Conservation (phyloP, 2,888 invertebrate genomes). For the Stictocephala bisonia region DNA sequence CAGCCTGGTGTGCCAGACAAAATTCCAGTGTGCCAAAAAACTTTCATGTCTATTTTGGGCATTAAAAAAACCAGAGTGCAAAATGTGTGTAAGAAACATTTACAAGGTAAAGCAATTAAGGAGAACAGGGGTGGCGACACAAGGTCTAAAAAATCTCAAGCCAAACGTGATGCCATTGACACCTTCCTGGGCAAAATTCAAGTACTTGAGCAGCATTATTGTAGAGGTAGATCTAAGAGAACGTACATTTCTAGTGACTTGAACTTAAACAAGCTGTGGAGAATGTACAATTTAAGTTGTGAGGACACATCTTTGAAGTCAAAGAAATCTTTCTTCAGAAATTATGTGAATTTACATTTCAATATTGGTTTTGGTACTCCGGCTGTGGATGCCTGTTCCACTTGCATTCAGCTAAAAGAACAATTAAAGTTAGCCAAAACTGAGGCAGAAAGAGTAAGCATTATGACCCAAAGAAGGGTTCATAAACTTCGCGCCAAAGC, state of each 20-base stretch:
- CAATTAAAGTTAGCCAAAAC: constrained; percentile 4
- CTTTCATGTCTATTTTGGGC: not conserved
- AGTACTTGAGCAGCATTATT: not conserved
- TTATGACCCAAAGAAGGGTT: not conserved
- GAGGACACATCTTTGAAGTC: not conserved
- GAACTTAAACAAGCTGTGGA: constrained; percentile 4
- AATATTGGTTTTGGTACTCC: constrained; percentile 24
- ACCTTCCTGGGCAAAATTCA: not conserved
- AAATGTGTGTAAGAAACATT: constrained; percentile 25
- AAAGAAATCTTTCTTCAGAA: constrained; percentile 20
- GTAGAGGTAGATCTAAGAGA: not conserved
- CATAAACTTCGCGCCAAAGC: constrained; percentile 1
- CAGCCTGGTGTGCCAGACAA: not conserved
- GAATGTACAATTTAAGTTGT: constrained; percentile 3
- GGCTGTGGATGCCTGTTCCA: constrained; percentile 10
- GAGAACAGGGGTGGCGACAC: not conserved
- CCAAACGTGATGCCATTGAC: not conserved
- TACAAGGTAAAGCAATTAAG: not conserved
- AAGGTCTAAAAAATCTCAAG: not conserved
- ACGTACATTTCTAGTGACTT: not conserved
- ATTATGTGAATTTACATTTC: constrained; percentile 7
- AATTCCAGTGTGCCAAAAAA: not conserved
- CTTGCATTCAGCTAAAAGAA: constrained; percentile 1
- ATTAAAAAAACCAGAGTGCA: constrained; percentile 36
- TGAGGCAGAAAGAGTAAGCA: not conserved